Percentiles rank a stretch among this genome's conserved stretches.
Conservation (phyloP, 2,797 vertebrate genomes). For the Gobionotothen gibberifrons region DNA sequence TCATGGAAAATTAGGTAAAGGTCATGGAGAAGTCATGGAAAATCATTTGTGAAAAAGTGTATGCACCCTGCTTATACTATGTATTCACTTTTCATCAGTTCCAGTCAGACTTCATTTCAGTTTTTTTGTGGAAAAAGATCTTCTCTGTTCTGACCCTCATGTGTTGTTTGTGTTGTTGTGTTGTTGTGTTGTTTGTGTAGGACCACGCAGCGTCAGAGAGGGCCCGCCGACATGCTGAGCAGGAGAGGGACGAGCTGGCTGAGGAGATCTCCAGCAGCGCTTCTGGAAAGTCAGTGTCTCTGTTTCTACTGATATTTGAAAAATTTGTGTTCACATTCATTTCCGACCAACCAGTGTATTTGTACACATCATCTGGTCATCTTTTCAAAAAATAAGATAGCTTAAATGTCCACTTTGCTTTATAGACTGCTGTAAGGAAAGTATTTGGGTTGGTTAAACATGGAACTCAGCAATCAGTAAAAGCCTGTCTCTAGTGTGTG, state of each 20-base stretch:
- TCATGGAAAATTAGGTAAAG: too few species aligned
- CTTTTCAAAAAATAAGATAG: neutral
- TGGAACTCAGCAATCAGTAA: too few species aligned
- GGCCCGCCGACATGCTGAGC: slow-evolving; percentile 93
- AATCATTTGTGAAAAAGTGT: too few species aligned
- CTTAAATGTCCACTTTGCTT: too few species aligned
- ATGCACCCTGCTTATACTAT: too few species aligned
- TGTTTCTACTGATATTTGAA: neutral
- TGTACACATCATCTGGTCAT: neutral
- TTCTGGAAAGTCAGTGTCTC: slow-evolving; percentile 93
- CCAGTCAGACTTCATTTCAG: neutral
- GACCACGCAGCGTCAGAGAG: slow-evolving; percentile 95
- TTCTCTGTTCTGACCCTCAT: neutral
- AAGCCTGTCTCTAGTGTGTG: too few species aligned
- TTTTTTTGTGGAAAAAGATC: neutral
- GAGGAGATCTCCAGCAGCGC: slow-evolving; percentile 97
- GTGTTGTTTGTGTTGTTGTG: neutral
- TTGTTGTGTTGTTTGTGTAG: slow-evolving; percentile 69
- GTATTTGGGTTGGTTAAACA: too few species aligned
- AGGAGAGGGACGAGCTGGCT: slow-evolving; percentile 93
- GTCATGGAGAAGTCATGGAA: too few species aligned
- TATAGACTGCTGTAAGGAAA: too few species aligned
- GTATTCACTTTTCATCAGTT: neutral
- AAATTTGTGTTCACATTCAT: too few species aligned
- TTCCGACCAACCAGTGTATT: neutral